Percentiles rank a stretch among this genome's conserved stretches.
These are phyloP conservation scores for Botrylloides violaceus DNA, from an alignment of 23 tunicate species.

Conservation along the genomic window DNA sequence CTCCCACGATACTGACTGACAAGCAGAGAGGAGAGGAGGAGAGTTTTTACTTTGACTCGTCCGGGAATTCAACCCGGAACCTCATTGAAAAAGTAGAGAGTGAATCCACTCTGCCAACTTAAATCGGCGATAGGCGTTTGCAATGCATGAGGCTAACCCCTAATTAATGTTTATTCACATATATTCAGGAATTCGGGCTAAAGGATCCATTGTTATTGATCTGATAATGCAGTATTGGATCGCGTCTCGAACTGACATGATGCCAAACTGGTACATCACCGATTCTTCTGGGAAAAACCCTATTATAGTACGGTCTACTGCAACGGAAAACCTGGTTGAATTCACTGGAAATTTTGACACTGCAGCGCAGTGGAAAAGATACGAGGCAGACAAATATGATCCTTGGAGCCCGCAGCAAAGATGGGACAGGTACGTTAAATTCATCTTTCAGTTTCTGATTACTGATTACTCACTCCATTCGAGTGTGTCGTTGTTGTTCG, in stretches of 20 bases:
- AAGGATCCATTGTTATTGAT: background rate
- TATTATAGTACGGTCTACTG: conserved; percentile 19
- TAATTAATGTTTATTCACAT: background rate
- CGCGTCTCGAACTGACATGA: conserved; percentile 51
- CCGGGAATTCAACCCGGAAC: too few relatives aligned
- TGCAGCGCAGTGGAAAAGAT: conserved; percentile 50
- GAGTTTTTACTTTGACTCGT: too few relatives aligned
- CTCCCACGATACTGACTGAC: too few relatives aligned
- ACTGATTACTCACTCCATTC: too few relatives aligned
- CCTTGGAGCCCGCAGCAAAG: conserved; percentile 55
- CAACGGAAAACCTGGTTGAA: conserved; percentile 1
- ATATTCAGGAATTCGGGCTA: background rate
- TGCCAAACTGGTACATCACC: conserved; percentile 66
- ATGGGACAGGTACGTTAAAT: conserved; percentile 46
- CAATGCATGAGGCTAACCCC: too few relatives aligned
- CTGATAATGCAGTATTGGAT: conserved; percentile 61
- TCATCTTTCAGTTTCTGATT: too few relatives aligned
- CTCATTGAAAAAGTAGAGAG: too few relatives aligned
- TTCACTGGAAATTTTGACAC: conserved; percentile 38
- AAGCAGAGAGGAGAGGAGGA: too few relatives aligned
- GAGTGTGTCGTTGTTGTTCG: too few relatives aligned
- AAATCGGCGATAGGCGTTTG: too few relatives aligned
- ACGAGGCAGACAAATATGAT: conserved; percentile 41
- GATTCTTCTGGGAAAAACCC: background rate
- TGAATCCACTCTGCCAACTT: too few relatives aligned